Conservation (phyloP, 2,113 vertebrate species). For the Silurus glanis region DNA sequence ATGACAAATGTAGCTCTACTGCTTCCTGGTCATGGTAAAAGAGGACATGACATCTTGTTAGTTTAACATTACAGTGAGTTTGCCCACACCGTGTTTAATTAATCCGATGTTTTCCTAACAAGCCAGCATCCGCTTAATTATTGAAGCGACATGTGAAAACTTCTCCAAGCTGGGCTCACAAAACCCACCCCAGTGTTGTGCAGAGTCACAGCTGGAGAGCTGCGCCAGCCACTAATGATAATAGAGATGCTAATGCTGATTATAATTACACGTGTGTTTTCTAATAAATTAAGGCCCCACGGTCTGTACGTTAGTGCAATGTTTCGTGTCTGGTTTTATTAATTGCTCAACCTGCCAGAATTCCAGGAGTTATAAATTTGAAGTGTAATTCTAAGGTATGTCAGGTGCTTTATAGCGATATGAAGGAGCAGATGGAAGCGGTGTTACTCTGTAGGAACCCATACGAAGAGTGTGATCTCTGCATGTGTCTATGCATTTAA, state of each 20-base stretch:
- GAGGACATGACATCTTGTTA: slow-evolving; percentile 21
- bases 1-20: no score
- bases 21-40: not conserved
- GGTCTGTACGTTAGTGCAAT: not conserved
- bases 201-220: slow-evolving; percentile 33
- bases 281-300: slow-evolving; percentile 33
- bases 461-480: not conserved
- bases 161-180: slow-evolving; percentile 20
- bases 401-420: not conserved
- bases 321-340: slow-evolving; percentile 27
- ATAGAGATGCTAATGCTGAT: slow-evolving; percentile 52
- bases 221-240: slow-evolving; percentile 44
- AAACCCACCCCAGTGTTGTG: slow-evolving; percentile 8
- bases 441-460: not conserved
- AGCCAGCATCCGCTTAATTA: slow-evolving; percentile 34
- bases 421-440: not conserved
- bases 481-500: slow-evolving; percentile 26
- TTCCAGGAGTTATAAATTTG: not conserved
- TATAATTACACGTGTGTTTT: slow-evolving; percentile 52
- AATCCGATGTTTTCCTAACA: slow-evolving; percentile 35
- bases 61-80: slow-evolving; percentile 21
- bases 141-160: slow-evolving; percentile 27
- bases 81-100: slow-evolving; percentile 29
- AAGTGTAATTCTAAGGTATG: not conserved
- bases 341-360: slow-evolving; percentile 18